Evolutionary conservation across 1,140 invertebrate genomes (phyloP), one percentile per base, ranked within the genome.

Genomic region (Globodera rostochiensis): DNA sequence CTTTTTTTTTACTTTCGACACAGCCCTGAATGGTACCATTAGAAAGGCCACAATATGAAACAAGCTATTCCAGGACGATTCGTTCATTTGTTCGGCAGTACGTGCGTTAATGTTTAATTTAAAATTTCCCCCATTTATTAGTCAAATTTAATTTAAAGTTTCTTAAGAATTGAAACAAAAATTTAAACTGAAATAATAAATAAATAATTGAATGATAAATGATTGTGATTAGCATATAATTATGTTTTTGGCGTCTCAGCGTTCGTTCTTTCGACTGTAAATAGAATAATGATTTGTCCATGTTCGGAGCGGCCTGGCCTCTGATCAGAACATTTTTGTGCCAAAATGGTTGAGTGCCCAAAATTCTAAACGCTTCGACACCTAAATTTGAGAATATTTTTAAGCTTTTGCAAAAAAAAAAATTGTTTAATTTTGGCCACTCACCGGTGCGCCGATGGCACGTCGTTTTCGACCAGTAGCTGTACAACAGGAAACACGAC

Each of bases 401-500:
- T 1, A 36, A 36, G 36, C 36, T 36, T 36, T 66, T 66, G 60
- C 60, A 66, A 66, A 2, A 15, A 15, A 15, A 13, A 66, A 66
- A 2, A 15, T 21, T 21, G 60, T 21, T 21, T 21, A 66, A 66
- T 15, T 13, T 66, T 1, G 60, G 60, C 9, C 67, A 47, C 36
- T 45, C 13, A 47, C 69, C 69, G 25, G 25, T 71, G 25, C 69
- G 5, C 69, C 25, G 69, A 21, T 71, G 69, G 69, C 47, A 15
- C 74, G 47, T 19, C 74, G 74, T 25, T 77, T 77, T 67, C 74
- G 53, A 9, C 74, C 74, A 21, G 74, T 77, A 7, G 64, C 74
- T n/a, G 74, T 47, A 15, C 74, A 77, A 36, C 74, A 77, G 64
- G 53, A n/a, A 19, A 77, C 46, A 36, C 74, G 74, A 8, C 53